Percentiles rank a stretch among this genome's conserved stretches.
These are phyloP conservation scores for Mesitornis unicolor DNA, from an alignment of 2,113 vertebrate species.

Conservation along the genomic window DNA sequence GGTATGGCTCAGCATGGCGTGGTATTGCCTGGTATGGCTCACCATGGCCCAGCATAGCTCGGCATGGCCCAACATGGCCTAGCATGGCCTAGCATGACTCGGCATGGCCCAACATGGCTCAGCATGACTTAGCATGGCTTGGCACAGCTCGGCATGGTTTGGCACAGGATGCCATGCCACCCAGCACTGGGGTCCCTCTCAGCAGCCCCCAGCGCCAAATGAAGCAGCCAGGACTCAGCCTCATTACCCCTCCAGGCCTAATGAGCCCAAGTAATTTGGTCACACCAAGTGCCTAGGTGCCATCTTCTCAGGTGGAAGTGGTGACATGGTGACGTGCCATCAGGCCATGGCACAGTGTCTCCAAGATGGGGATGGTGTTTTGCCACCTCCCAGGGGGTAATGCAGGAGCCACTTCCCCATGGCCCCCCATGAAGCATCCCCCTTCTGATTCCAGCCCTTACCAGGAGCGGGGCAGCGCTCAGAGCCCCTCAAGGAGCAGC, in stretches of 20 bases:
- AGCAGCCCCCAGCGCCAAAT: not conserved
- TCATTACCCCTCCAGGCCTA: not conserved
- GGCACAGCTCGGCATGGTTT: not conserved
- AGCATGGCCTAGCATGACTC: too few species aligned
- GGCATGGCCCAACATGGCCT: too few species aligned
- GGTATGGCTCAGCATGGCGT: too few species aligned
- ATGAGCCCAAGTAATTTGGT: not conserved
- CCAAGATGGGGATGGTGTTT: not conserved
- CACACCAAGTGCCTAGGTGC: too few species aligned
- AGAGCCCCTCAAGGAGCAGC: not conserved
- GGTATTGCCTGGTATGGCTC: too few species aligned
- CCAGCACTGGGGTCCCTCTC: not conserved
- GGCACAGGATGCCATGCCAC: too few species aligned
- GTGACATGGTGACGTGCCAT: not conserved
- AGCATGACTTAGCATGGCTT: too few species aligned
- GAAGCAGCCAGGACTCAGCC: not conserved
- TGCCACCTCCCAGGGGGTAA: rapidly evolving
- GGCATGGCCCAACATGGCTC: too few species aligned
- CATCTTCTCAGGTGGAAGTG: rapidly evolving
- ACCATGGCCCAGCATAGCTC: too few species aligned
- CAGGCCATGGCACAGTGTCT: rapidly evolving
- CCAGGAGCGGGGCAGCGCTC: not conserved
- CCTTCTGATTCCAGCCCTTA: not conserved
- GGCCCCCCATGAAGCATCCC: not conserved
- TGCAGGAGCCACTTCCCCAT: not conserved